A percentile compares a stretch with the other conserved stretches of the same genome.
Conservation (phyloP, 2,113 vertebrate genomes). For the Cervus canadensis region DNA sequence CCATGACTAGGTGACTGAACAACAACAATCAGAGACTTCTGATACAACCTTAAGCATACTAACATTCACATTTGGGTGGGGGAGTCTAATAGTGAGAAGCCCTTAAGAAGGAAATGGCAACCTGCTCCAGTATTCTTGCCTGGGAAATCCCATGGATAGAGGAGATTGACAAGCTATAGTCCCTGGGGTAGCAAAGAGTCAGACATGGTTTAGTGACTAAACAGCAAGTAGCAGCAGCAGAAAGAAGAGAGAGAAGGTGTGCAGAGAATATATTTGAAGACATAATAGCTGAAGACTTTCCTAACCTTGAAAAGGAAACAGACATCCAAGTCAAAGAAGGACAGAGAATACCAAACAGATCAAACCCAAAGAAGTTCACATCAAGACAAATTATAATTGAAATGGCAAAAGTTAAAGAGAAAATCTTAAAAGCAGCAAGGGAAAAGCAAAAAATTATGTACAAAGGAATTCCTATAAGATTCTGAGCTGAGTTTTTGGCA, state of each 20-base stretch:
- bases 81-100: not conserved
- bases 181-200: not conserved
- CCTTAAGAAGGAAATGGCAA: not conserved
- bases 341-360: not conserved
- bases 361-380: not conserved
- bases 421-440: not conserved
- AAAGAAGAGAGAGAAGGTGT: not conserved
- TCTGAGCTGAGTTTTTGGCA: not conserved
- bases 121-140: not conserved
- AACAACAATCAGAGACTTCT: not conserved
- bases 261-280: not conserved
- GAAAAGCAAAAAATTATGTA: not conserved
- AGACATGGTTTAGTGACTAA: not conserved
- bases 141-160: not conserved
- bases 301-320: not conserved
- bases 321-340: not conserved
- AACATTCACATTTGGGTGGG: not conserved
- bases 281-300: not conserved
- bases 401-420: not conserved
- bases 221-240: not conserved
- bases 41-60: not conserved
- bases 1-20: not conserved
- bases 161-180: not conserved
- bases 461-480: not conserved
- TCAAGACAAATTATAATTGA: not conserved